These are phyloP conservation scores for Planococcus citri DNA, from an alignment of 1,140 invertebrate species.

Conservation along the genomic window DNA sequence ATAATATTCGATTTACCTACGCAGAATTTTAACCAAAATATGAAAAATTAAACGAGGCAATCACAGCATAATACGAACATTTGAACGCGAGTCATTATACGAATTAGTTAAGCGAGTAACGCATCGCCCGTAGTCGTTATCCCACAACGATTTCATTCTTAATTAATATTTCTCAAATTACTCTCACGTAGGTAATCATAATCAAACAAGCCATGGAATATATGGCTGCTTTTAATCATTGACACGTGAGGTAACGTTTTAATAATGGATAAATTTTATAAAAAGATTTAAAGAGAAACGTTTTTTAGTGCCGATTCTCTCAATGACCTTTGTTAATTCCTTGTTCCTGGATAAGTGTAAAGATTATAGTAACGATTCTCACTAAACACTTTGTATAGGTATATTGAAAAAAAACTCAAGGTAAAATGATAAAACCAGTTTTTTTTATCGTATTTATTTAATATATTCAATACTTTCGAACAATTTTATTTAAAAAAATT, in stretches of 20 bases:
- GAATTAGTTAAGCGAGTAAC: neutral
- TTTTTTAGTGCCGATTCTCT: neutral
- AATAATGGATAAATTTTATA: neutral
- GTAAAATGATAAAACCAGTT: neutral
- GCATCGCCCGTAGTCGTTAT: neutral
- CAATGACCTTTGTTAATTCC: conserved; percentile 1
- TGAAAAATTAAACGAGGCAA: too few relatives aligned
- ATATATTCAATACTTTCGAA: neutral
- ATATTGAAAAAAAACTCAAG: neutral
- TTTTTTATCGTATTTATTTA: neutral
- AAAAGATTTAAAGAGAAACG: neutral
- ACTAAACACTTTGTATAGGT: neutral
- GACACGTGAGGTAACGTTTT: neutral
- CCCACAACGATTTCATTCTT: neutral
- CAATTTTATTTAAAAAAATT: neutral
- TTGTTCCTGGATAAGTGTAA: neutral
- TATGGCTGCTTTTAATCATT: neutral
- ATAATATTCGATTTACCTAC: too few relatives aligned
- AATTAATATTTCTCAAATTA: neutral
- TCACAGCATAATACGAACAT: neutral
- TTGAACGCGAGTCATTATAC: neutral
- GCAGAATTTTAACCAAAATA: too few relatives aligned
- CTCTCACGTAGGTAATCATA: neutral
- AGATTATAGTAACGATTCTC: neutral
- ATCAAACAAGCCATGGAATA: neutral